Conservation (phyloP, 2,797 vertebrate genomes). For the Lagorchestes hirsutus region DNA sequence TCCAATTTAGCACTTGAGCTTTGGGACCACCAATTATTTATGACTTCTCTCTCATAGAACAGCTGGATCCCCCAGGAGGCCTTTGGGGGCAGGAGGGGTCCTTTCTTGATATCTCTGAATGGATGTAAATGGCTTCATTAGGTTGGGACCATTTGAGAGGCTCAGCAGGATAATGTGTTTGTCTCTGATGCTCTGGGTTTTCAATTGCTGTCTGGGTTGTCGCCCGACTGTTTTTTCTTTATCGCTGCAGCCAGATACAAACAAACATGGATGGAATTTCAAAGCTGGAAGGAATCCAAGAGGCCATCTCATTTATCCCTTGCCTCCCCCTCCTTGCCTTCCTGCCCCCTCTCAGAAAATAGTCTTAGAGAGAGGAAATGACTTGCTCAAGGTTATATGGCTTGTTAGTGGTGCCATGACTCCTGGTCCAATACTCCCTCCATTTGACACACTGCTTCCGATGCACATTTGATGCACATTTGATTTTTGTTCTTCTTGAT, state of each 20-base stretch:
- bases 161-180: neutral
- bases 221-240: slow-evolving; percentile 39
- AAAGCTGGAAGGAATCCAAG: neutral
- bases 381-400: neutral
- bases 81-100: neutral
- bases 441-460: neutral
- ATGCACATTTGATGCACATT: slow-evolving; percentile 84
- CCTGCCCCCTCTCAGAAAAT: neutral
- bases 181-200: slow-evolving; percentile 27
- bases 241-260: slow-evolving; percentile 27
- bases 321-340: neutral
- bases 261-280: slow-evolving; percentile 5
- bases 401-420: neutral
- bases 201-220: neutral
- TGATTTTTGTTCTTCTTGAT: slow-evolving; percentile 82
- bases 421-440: neutral
- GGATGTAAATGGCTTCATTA: slow-evolving; percentile 47
- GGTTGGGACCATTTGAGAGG: neutral
- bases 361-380: neutral
- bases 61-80: slow-evolving; percentile 17
- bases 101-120: neutral
- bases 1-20: slow-evolving; percentile 16
- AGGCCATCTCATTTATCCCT: neutral
- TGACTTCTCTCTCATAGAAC: neutral
- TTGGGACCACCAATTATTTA: neutral